phyloP scores from a whole-genome alignment of 2,113 vertebrate species.

The Chitala chitala region DNA sequence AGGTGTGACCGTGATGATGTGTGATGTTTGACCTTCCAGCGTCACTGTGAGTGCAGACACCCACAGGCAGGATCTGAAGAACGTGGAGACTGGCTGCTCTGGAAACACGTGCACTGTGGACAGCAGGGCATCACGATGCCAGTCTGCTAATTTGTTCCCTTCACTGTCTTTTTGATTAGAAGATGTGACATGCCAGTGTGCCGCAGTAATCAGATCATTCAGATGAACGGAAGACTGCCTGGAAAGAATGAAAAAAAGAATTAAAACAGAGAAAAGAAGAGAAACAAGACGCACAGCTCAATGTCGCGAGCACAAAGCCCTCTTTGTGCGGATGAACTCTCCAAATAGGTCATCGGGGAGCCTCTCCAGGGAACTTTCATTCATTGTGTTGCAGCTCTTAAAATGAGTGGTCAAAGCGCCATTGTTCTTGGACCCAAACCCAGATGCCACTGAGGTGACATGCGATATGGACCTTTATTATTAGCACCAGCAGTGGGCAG shows the following conservation, averaged over 20 bases:
- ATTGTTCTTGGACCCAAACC: conserved; percentile 20
- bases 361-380: conserved; percentile 33
- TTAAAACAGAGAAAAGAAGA: neutral
- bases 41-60: conserved; percentile 9
- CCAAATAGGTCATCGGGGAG: conserved; percentile 29
- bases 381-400: neutral
- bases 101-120: neutral
- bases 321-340: conserved; percentile 8
- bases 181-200: neutral
- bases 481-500: neutral
- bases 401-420: conserved; percentile 2
- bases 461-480: neutral
- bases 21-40: neutral
- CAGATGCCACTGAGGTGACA: neutral
- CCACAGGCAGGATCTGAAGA: conserved; percentile 1
- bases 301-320: neutral
- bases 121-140: conserved; percentile 35
- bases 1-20: neutral
- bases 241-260: too few relatives aligned
- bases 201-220: neutral
- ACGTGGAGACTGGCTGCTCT: neutral
- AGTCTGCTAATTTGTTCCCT: conserved; percentile 22
- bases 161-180: conserved; percentile 35
- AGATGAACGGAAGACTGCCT: too few relatives aligned
- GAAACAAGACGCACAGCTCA: conserved; percentile 1